Evolutionary conservation across 2,113 vertebrate species (phyloP), one percentile per base, ranked within the genome.

Genomic region (Notiomystis cincta): DNA sequence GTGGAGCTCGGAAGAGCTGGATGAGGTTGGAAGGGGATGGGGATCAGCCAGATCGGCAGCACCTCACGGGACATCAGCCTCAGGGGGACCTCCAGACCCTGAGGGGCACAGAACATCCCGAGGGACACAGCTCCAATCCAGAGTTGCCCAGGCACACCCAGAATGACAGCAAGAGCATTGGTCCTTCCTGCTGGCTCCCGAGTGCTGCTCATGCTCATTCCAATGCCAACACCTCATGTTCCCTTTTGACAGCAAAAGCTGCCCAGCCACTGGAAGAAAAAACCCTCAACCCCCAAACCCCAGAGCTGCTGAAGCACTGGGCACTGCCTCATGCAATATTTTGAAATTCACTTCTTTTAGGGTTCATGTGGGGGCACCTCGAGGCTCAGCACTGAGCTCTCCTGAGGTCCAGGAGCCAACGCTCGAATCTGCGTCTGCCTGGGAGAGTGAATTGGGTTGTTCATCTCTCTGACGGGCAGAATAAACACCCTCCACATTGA

Each of bases 401-500:
- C 44, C 44, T 1, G 2, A 24, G 23, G 80, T 18, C 64, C 77
- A 7, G 3, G 64, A 91, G 87, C 72, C 83, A 60, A 30, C 0
- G 0, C 77, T 58, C 1, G 0, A 17, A 21, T 16, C 85, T 4
- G 5, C 0, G 0, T 53, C 94, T 90, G 92, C 88, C 88, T 20
- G 37, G 33, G 62, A 61, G 53, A 72, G 79, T 3, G 42, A 67
- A 83, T 66, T 89, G 77, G 80, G 87, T 81, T 93, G 94, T 71
- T 97, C 93, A 81, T 93, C 69, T 92, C 93, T 28, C 51, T 94
- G 94, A 89, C 47, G 84, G 91, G 91, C 91, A 61, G 89, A 91
- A 93, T 87, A 91, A 94, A 93, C 84, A 78, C 83, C 81, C 73
- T 94, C 77, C 73, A 22, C 64, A 30, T 9, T 40, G 91, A 95